Evolutionary conservation across 2,888 invertebrate genomes (phyloP).

Genomic region (Desoria tigrina): DNA sequence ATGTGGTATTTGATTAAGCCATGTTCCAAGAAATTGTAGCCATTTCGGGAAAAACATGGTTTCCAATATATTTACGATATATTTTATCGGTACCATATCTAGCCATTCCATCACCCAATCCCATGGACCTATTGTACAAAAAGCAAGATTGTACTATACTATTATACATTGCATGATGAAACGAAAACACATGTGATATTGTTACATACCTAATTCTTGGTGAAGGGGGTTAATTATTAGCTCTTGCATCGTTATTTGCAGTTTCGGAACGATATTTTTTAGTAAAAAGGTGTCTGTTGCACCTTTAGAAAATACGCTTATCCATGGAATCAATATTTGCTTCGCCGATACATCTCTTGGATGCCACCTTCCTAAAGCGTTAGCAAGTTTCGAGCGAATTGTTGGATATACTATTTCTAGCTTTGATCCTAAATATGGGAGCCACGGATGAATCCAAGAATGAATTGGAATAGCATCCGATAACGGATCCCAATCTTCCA

Average conservation of each 20-base stretch:
- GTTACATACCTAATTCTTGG: slow-evolving; percentile 66
- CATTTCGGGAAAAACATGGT: slow-evolving; percentile 91
- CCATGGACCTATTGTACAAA: slow-evolving; percentile 77
- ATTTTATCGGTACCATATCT: slow-evolving; percentile 75
- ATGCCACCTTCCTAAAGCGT: slow-evolving; percentile 90
- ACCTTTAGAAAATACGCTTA: slow-evolving; percentile 70
- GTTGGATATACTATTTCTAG: slow-evolving; percentile 76
- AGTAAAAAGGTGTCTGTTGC: slow-evolving; percentile 78
- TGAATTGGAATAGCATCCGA: slow-evolving; percentile 94
- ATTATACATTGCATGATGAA: too few relatives aligned
- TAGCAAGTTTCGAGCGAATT: slow-evolving; percentile 86
- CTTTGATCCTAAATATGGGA: slow-evolving; percentile 69
- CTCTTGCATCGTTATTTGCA: slow-evolving; percentile 68
- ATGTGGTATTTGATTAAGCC: slow-evolving; percentile 88
- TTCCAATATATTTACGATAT: slow-evolving; percentile 78
- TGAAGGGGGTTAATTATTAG: slow-evolving; percentile 72
- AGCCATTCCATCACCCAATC: slow-evolving; percentile 94
- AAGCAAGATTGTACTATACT: background rate
- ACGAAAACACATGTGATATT: too few relatives aligned
- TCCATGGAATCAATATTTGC: slow-evolving; percentile 89
- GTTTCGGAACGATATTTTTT: slow-evolving; percentile 85
- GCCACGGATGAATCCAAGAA: slow-evolving; percentile 97
- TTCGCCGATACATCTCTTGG: slow-evolving; percentile 92
- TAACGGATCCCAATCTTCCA: slow-evolving; percentile 91
- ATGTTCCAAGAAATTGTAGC: slow-evolving; percentile 68